A percentile compares a stretch with the other conserved stretches of the same genome.
Conservation (phyloP, 2,113 vertebrate genomes). For the Bos indicus region DNA sequence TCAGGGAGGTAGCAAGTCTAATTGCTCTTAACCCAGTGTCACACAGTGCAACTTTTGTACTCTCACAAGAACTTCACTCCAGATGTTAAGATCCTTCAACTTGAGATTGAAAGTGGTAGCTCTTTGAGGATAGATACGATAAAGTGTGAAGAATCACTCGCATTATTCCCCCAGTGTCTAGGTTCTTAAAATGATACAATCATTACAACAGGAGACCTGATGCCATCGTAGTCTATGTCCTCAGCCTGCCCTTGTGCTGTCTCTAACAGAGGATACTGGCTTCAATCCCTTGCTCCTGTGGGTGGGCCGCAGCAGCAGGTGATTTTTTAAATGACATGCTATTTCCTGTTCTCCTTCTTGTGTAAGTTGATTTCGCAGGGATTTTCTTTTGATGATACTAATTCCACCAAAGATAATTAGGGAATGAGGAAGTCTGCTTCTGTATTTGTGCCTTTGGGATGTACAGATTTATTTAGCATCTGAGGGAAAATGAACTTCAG, state of each 20-base stretch:
- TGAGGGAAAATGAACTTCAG: constrained; percentile 23
- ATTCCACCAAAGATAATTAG: constrained; percentile 68
- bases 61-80: neutral
- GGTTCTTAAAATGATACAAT: neutral
- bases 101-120: neutral
- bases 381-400: constrained; percentile 66
- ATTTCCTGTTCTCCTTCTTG: constrained; percentile 42
- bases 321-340: constrained; percentile 20
- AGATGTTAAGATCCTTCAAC: neutral
- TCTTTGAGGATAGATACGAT: neutral
- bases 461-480: constrained; percentile 51
- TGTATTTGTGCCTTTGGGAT: constrained; percentile 16
- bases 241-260: neutral
- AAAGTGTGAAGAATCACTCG: neutral
- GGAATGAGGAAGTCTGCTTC: constrained; percentile 33
- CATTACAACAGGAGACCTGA: neutral
- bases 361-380: constrained; percentile 38
- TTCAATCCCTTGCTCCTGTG: neutral
- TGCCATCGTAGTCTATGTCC: neutral
- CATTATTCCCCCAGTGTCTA: neutral
- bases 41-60: accelerated
- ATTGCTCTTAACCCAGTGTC: neutral
- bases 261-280: neutral
- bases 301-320: neutral
- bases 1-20: neutral